These are phyloP conservation scores for Yponomeuta plumbellus DNA, from an alignment of 2,888 invertebrate genomes.

Conservation along the genomic window DNA sequence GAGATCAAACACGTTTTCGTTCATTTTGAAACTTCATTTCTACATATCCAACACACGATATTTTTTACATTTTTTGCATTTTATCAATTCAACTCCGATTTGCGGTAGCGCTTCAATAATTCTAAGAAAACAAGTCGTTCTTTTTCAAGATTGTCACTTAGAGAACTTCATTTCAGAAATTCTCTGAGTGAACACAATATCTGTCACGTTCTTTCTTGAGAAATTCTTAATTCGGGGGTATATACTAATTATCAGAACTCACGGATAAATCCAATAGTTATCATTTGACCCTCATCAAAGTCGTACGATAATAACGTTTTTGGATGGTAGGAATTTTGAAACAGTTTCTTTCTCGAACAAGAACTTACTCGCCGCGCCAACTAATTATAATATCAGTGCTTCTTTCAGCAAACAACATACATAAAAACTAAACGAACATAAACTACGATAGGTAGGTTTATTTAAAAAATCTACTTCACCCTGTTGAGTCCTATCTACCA, in stretches of 20 bases:
- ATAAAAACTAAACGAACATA: conserved; percentile 18
- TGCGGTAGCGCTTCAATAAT: neutral
- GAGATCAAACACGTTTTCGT: conserved; percentile 19
- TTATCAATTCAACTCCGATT: neutral
- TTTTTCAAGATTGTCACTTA: neutral
- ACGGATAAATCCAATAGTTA: too few species aligned
- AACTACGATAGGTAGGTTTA: conserved; percentile 17
- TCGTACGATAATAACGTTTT: too few species aligned
- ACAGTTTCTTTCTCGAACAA: neutral
- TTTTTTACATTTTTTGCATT: conserved; percentile 27
- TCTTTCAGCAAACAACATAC: conserved; percentile 35
- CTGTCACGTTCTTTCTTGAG: too few species aligned
- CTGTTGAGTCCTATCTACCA: conserved; percentile 39
- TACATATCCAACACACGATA: neutral
- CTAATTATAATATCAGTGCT: conserved; percentile 29
- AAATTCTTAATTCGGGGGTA: too few species aligned
- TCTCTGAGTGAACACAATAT: too few species aligned
- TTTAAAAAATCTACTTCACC: conserved; percentile 38
- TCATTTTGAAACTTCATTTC: conserved; percentile 21
- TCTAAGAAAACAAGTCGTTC: neutral
- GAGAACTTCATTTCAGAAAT: too few species aligned
- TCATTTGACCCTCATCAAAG: too few species aligned
- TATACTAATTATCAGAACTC: too few species aligned
- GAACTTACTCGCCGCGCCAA: neutral
- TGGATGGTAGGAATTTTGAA: too few species aligned